Evolutionary conservation across 2,797 vertebrate species (phyloP).

Genomic region (Chelidonichthys spinosus): DNA sequence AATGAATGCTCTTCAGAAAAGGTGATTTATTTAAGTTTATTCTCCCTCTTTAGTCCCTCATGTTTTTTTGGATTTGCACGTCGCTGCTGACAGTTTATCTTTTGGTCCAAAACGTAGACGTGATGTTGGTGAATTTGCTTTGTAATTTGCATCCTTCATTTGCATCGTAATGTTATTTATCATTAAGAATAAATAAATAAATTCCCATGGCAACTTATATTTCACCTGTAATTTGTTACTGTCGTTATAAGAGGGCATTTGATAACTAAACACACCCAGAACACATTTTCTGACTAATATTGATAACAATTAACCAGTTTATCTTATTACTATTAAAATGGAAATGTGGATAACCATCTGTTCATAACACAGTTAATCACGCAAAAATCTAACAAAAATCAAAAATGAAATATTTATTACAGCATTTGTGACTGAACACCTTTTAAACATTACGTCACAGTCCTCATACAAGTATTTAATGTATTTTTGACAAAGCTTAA

Average conservation of each 20-base stretch:
- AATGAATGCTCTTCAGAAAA: background rate
- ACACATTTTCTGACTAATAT: background rate
- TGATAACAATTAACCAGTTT: constrained; percentile 20
- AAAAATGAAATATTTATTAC: constrained; percentile 99
- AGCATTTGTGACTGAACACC: constrained; percentile 99
- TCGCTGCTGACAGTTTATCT: constrained; percentile 29
- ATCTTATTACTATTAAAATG: constrained; percentile 32
- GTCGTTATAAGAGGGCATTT: constrained; percentile 52
- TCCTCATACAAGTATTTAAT: constrained; percentile 99
- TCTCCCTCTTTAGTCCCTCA: background rate
- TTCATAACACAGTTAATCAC: constrained; percentile 85
- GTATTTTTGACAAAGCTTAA: constrained; percentile 99
- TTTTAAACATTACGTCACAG: constrained; percentile 99
- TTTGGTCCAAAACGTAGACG: constrained; percentile 31
- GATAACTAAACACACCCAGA: constrained; percentile 6
- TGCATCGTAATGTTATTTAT: constrained; percentile 57
- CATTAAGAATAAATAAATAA: constrained; percentile 49
- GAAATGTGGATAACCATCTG: constrained; percentile 28
- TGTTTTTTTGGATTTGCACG: constrained; percentile 12
- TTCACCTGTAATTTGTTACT: constrained; percentile 55
- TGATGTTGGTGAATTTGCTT: constrained; percentile 28
- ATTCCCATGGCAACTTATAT: constrained; percentile 43
- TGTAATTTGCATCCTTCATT: constrained; percentile 49
- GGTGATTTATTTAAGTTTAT: background rate
- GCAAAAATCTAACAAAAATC: constrained; percentile 99